Evolutionary conservation across 2,113 vertebrate species (phyloP).

Genomic region (Carassius carassius): DNA sequence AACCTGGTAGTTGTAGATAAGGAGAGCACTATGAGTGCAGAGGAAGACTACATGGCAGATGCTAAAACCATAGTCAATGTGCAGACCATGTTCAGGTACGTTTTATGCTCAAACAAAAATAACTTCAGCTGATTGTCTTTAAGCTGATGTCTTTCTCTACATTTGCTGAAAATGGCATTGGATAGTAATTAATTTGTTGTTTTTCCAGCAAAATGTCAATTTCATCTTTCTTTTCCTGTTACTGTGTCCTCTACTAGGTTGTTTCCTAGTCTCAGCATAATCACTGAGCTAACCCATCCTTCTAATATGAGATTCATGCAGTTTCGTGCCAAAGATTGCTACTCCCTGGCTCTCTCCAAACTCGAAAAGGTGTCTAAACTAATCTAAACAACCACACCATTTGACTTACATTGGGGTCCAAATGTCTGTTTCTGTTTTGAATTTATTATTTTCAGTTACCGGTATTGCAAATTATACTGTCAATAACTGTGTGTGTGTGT

Average conservation of each 20-base stretch:
- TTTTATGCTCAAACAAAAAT: background rate
- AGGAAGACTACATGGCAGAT: constrained; percentile 98
- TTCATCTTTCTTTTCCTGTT: constrained; percentile 6
- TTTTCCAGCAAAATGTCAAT: background rate
- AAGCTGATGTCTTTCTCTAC: background rate
- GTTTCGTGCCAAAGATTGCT: constrained; percentile 97
- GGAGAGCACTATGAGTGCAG: constrained; percentile 97
- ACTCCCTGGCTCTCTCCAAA: constrained; percentile 94
- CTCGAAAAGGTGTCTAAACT: constrained; percentile 87
- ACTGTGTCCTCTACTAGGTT: constrained; percentile 74
- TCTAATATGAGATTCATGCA: constrained; percentile 99
- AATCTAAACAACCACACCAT: background rate
- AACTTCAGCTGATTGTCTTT: background rate
- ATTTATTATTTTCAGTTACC: too few species aligned
- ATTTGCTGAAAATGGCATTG: background rate
- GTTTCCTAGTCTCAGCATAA: constrained; percentile 96
- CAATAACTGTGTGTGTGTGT: background rate
- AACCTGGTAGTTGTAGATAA: constrained; percentile 98
- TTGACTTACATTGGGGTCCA: background rate
- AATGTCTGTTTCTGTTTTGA: background rate
- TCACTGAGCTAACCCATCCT: constrained; percentile 60
- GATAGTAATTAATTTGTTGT: background rate
- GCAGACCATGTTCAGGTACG: constrained; percentile 95
- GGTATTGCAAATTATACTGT: background rate
- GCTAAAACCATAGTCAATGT: constrained; percentile 98